These are phyloP conservation scores for Papilio elwesi DNA, from an alignment of 2,888 invertebrate species.

Conservation along the genomic window DNA sequence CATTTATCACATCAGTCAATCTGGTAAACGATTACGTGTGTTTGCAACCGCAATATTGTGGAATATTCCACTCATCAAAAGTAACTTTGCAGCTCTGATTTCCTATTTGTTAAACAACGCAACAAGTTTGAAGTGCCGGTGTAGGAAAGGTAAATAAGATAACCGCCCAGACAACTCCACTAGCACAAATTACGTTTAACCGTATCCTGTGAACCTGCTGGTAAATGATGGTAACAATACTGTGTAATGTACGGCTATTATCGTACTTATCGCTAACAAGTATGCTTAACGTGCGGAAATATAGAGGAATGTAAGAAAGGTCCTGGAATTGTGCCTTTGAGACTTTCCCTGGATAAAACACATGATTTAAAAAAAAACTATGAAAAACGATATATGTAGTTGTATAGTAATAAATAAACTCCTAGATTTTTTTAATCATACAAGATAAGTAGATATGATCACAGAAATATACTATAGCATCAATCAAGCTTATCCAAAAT, in stretches of 20 bases:
- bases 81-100: constrained; percentile 49
- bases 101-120: constrained; percentile 48
- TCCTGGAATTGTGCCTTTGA: constrained; percentile 61
- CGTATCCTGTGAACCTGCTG: constrained; percentile 69
- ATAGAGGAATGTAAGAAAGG: constrained; percentile 64
- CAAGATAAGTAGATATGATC: neutral
- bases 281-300: constrained; percentile 67
- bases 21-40: constrained; percentile 51
- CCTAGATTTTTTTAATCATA: no score
- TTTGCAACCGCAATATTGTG: constrained; percentile 46
- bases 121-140: constrained; percentile 46
- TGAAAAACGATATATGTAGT: neutral
- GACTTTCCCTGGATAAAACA: constrained; percentile 60
- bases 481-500: no score
- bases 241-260: constrained; percentile 72
- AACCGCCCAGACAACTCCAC: constrained; percentile 59
- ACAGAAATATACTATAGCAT: neutral
- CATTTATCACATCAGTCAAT: constrained; percentile 57
- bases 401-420: constrained; percentile 2
- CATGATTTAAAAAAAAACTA: no score
- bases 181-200: constrained; percentile 71
- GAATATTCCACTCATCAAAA: constrained; percentile 60
- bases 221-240: constrained; percentile 67
- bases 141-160: constrained; percentile 45
- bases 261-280: constrained; percentile 62